These are phyloP conservation scores for Oostethus manadensis DNA, from an alignment of 2,113 vertebrate genomes.

Conservation along the genomic window DNA sequence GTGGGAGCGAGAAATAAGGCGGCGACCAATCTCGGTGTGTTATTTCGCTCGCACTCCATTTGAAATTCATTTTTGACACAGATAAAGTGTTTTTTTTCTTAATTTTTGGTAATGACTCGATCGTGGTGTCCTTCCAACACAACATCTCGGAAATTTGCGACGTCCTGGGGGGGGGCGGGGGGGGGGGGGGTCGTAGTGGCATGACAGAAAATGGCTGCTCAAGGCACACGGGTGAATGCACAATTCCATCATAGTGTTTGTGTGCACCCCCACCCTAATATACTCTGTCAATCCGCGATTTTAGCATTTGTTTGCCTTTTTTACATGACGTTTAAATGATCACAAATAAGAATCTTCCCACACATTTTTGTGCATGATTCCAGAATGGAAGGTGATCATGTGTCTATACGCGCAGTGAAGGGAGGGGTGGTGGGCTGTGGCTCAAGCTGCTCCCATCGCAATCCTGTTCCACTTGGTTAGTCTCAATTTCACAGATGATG, in stretches of 20 bases:
- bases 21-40: slow-evolving; percentile 14
- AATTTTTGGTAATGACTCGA: slow-evolving; percentile 10
- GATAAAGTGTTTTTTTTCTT: slow-evolving; percentile 11
- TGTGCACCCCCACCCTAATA: background rate
- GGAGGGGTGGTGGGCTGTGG: slow-evolving; percentile 22
- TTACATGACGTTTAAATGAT: background rate
- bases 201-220: slow-evolving; percentile 49
- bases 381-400: background rate
- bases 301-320: background rate
- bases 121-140: slow-evolving; percentile 6
- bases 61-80: slow-evolving; percentile 21
- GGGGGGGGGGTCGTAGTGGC: slow-evolving; percentile 8
- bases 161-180: background rate
- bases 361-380: background rate
- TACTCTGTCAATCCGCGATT: background rate
- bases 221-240: background rate
- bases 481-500: slow-evolving; percentile 75
- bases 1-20: slow-evolving; percentile 46
- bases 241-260: background rate
- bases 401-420: slow-evolving; percentile 47
- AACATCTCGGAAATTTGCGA: slow-evolving; percentile 3
- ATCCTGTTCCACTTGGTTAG: slow-evolving; percentile 73
- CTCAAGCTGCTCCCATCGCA: slow-evolving; percentile 63
- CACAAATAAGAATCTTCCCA: background rate
- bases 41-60: slow-evolving; percentile 25